These are phyloP conservation scores for Nymphalis c-album DNA, from an alignment of 2,888 invertebrate species.

Conservation along the genomic window DNA sequence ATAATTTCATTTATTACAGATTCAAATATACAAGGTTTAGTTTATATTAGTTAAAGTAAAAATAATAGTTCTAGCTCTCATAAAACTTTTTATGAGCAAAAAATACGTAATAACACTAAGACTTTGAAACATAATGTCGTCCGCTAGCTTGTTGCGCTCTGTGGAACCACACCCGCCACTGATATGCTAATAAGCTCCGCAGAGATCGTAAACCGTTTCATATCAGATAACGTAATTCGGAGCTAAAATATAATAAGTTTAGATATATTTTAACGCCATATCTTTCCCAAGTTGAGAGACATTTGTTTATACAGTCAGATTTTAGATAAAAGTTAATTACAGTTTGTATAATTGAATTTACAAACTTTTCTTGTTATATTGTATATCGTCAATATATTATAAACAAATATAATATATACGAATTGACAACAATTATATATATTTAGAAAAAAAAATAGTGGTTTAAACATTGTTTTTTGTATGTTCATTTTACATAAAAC, in stretches of 20 bases:
- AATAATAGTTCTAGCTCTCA: no score
- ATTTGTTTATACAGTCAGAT: slow-evolving; percentile 14
- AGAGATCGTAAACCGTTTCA: slow-evolving; percentile 73
- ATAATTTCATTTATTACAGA: no score
- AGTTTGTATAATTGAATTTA: slow-evolving; percentile 5
- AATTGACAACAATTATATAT: not conserved
- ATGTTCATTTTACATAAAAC: no score
- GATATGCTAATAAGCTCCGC: slow-evolving; percentile 75
- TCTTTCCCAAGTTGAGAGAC: slow-evolving; percentile 32
- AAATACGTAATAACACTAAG: not conserved
- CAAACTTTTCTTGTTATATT: not conserved
- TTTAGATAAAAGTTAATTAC: slow-evolving; percentile 18
- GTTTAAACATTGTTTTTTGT: no score
- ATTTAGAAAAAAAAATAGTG: no score
- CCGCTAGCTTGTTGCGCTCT: slow-evolving; percentile 58
- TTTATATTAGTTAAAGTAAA: no score
- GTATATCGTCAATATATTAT: not conserved
- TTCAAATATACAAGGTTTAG: no score
- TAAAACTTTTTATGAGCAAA: not conserved
- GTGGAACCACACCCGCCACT: slow-evolving; percentile 59
- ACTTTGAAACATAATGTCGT: slow-evolving; percentile 48
- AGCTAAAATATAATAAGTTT: slow-evolving; percentile 57
- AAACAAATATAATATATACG: not conserved
- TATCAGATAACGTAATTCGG: slow-evolving; percentile 72
- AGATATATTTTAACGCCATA: slow-evolving; percentile 43